These are phyloP conservation scores for Sapajus apella DNA, from an alignment of 2,113 vertebrate genomes.

Conservation along the genomic window DNA sequence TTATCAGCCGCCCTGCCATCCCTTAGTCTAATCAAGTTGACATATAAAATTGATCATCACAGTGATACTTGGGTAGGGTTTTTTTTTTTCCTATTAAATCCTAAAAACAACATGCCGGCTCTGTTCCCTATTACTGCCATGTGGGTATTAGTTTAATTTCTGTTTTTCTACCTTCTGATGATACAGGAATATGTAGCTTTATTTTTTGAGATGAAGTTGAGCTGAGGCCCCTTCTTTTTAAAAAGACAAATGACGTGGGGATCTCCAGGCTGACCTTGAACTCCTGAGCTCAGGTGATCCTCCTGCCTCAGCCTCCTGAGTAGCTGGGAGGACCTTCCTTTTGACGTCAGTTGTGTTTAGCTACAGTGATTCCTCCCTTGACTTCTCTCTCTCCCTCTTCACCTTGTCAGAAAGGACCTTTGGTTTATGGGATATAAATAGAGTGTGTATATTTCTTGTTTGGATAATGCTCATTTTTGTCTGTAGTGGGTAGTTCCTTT, in stretches of 20 bases:
- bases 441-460: neutral
- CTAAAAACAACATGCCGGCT: neutral
- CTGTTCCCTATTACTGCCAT: neutral
- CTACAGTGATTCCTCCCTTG: neutral
- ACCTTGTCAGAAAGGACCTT: neutral
- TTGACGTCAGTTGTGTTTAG: neutral
- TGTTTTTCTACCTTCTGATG: neutral
- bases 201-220: neutral
- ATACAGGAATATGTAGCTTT: neutral
- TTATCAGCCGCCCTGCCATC: neutral
- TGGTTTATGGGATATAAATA: neutral
- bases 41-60: neutral
- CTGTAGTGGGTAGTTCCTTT: neutral
- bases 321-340: neutral
- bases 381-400: neutral
- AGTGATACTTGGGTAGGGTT: neutral
- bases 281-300: neutral
- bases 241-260: too few species aligned
- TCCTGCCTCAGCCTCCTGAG: neutral
- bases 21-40: neutral
- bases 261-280: neutral
- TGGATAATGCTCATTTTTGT: neutral
- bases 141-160: neutral
- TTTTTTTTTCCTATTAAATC: neutral
- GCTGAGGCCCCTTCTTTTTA: neutral